phyloP scores from a whole-genome alignment of 30 jellyfish, hydroid and myxozoan genomes.

The Rhopilema esculentum region DNA sequence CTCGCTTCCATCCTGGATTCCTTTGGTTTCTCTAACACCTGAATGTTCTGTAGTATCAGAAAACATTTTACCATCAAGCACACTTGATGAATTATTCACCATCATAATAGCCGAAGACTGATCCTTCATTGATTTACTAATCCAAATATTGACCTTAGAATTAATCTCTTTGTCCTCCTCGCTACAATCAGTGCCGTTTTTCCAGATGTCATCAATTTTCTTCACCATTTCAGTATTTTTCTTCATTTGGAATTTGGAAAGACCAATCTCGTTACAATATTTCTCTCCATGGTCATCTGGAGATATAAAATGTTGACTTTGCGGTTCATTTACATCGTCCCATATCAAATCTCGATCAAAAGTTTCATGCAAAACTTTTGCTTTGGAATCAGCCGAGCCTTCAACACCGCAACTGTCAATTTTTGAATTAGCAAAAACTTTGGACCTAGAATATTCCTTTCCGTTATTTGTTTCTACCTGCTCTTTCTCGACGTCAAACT shows the following conservation, averaged over 20 bases:
- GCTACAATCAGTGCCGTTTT: background rate
- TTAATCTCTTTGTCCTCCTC: background rate
- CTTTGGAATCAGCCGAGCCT: too few species aligned
- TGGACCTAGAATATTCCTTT: background rate
- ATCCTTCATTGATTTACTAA: background rate
- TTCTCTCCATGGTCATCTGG: too few species aligned
- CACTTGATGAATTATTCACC: constrained; percentile 9
- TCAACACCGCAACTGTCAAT: background rate
- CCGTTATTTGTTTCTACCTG: background rate
- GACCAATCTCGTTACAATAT: too few species aligned
- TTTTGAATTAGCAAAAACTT: background rate
- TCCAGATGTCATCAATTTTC: background rate
- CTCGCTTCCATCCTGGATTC: too few species aligned
- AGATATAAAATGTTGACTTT: background rate
- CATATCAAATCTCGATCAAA: background rate
- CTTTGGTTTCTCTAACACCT: background rate
- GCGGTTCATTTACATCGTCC: background rate
- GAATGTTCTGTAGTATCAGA: background rate
- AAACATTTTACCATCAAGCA: background rate
- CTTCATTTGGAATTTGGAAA: too few species aligned
- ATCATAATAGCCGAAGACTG: background rate
- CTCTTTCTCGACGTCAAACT: background rate
- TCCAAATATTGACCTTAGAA: constrained; percentile 3
- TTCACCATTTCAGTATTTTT: background rate
- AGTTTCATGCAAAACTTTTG: too few species aligned